phyloP scores from a whole-genome alignment of 2,113 vertebrate species.

The Ascaphus truei region DNA sequence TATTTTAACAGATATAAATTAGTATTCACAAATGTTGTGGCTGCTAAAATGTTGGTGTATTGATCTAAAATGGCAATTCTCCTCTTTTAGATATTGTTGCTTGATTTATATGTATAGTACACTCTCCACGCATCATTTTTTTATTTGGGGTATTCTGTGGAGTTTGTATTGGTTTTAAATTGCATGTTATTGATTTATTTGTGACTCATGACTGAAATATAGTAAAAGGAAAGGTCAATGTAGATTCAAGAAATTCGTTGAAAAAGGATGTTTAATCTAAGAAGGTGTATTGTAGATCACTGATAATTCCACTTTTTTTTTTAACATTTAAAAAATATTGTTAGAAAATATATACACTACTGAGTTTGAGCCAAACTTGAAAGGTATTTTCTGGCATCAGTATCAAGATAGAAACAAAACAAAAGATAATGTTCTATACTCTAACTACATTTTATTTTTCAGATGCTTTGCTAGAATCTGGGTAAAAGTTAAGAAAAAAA shows the following conservation, averaged over 20 bases:
- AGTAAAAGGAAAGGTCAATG: constrained; percentile 19
- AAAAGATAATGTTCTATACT: too few relatives aligned
- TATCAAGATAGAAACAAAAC: too few relatives aligned
- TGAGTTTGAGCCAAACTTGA: background rate
- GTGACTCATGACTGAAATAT: constrained; percentile 15
- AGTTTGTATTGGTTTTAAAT: constrained; percentile 15
- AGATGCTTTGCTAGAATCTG: too few relatives aligned
- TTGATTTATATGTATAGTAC: constrained; percentile 16
- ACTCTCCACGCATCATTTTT: background rate
- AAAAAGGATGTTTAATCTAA: constrained; percentile 11
- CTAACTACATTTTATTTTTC: too few relatives aligned
- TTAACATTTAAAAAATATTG: background rate
- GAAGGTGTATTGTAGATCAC: constrained; percentile 6
- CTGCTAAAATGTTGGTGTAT: constrained; percentile 13
- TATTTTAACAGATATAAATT: constrained; percentile 16
- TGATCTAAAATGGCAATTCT: constrained; percentile 12
- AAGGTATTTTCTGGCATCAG: too few relatives aligned
- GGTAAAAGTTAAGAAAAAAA: too few relatives aligned
- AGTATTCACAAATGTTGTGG: constrained; percentile 15
- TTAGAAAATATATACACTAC: background rate
- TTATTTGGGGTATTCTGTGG: constrained; percentile 19
- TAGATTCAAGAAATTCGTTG: constrained; percentile 19
- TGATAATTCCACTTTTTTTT: constrained; percentile 3
- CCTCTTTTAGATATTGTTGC: background rate
- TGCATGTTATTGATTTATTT: constrained; percentile 32